phyloP scores from a whole-genome alignment of 2,113 vertebrate genomes.

The Ceratotherium simum region DNA sequence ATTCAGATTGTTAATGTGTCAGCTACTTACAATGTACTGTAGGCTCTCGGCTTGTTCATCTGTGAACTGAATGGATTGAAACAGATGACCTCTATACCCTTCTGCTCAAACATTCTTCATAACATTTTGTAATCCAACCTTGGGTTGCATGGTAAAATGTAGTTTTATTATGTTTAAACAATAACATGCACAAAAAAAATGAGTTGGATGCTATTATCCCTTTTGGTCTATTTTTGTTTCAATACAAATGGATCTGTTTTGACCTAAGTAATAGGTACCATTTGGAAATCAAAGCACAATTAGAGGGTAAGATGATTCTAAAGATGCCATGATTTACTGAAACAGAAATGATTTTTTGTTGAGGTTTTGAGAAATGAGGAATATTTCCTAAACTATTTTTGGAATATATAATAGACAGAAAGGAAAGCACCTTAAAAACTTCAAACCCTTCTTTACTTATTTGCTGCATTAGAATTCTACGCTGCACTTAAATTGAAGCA shows the following conservation, averaged over 20 bases:
- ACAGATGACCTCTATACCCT: not conserved
- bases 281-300: not conserved
- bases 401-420: not conserved
- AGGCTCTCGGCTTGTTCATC: not conserved
- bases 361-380: slow-evolving; percentile 27
- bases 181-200: not conserved
- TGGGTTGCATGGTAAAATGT: not conserved
- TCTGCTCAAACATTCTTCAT: not conserved
- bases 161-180: not conserved
- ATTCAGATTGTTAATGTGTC: too few relatives aligned
- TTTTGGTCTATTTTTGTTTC: not conserved
- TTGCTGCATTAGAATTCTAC: slow-evolving; percentile 66
- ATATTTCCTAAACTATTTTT: not conserved
- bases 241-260: not conserved
- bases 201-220: not conserved
- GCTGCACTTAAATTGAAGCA: not conserved
- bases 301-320: not conserved
- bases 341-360: not conserved
- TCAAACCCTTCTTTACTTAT: not conserved
- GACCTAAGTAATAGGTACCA: not conserved
- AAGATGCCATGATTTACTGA: not conserved
- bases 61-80: not conserved
- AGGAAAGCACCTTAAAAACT: not conserved
- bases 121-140: not conserved
- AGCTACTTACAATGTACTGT: not conserved